Conservation (phyloP, 2,113 vertebrate genomes). For the Neotoma lepida region DNA sequence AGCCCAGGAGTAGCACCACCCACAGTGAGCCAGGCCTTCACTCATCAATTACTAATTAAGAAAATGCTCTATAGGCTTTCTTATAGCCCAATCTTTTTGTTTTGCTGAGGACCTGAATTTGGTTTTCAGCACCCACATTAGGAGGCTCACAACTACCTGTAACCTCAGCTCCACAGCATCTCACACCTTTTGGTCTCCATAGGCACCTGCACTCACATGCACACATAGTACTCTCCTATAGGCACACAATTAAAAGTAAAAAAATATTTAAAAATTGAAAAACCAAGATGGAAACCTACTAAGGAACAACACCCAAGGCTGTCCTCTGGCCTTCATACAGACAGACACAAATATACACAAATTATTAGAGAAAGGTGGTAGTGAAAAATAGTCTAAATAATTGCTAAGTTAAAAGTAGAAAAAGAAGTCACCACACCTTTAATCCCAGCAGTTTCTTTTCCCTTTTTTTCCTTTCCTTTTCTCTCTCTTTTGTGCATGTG, state of each 20-base stretch:
- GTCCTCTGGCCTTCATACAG: not conserved
- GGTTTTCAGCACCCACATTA: not conserved
- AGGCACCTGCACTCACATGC: not conserved
- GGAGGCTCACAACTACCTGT: not conserved
- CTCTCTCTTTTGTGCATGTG: not conserved
- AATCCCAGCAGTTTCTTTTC: not conserved
- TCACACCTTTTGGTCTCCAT: not conserved
- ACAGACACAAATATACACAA: not conserved
- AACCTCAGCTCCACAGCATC: not conserved
- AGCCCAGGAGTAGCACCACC: not conserved
- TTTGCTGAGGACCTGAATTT: not conserved
- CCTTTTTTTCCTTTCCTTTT: not conserved
- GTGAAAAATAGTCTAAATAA: not conserved
- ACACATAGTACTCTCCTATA: not conserved
- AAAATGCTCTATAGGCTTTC: not conserved
- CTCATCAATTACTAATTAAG: not conserved
- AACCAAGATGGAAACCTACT: not conserved
- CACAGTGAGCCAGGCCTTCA: not conserved
- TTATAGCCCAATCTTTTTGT: not conserved
- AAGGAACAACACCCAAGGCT: not conserved
- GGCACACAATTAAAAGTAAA: not conserved
- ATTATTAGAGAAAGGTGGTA: not conserved
- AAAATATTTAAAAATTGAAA: not conserved
- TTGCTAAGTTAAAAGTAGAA: not conserved
- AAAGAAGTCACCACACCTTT: not conserved